Evolutionary conservation across 1,140 invertebrate species (phyloP).

Genomic region (Vollenhovia emeryi): DNA sequence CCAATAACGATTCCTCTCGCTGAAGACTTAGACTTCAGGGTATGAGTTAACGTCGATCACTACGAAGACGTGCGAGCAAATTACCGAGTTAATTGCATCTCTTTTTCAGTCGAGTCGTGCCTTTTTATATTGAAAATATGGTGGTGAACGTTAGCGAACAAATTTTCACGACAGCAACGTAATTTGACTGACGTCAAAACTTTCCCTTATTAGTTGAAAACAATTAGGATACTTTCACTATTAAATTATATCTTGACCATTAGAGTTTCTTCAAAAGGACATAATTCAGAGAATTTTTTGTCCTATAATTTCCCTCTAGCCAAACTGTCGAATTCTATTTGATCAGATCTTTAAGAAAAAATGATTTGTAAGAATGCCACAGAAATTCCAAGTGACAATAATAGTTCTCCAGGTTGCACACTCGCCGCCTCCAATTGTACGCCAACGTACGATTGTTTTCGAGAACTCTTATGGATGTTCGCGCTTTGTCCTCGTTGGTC

Average conservation of each 20-base stretch:
- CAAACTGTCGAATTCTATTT: neutral
- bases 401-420: constrained; percentile 26
- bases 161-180: neutral
- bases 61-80: neutral
- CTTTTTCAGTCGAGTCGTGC: neutral
- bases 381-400: constrained; percentile 36
- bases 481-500: constrained; percentile 33
- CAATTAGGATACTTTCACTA: neutral
- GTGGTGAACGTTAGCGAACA: neutral
- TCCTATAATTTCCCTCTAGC: neutral
- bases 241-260: neutral
- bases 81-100: constrained; percentile 37
- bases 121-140: neutral
- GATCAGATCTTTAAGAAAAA: neutral
- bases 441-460: constrained; percentile 39
- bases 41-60: constrained; percentile 24
- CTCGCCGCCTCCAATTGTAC: constrained; percentile 6
- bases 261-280: neutral
- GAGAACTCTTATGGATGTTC: constrained; percentile 50
- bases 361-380: neutral
- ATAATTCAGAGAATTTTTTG: neutral
- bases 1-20: constrained; percentile 45
- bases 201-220: too few relatives aligned
- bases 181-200: neutral
- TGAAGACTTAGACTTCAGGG: constrained; percentile 31